These are phyloP conservation scores for Dolichoris vasculosae DNA, from an alignment of 1,140 invertebrate species.

Conservation along the genomic window DNA sequence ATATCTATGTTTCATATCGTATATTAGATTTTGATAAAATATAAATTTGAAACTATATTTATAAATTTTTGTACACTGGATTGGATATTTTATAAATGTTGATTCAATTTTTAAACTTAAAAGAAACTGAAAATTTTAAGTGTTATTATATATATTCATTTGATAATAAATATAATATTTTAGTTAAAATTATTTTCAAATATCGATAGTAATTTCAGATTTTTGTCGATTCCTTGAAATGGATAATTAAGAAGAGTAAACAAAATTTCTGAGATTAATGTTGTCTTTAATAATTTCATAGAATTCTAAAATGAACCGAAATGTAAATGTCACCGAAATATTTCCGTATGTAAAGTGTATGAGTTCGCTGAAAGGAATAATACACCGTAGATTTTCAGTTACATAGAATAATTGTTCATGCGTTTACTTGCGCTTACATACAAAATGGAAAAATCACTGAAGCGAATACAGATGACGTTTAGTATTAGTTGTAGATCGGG, in stretches of 20 bases:
- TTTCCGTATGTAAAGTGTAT: not conserved
- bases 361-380: conserved; percentile 10
- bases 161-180: too few species aligned
- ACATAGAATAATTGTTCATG: conserved; percentile 38
- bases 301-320: conserved; percentile 21
- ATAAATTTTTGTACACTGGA: too few species aligned
- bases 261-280: not conserved
- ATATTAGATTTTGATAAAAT: too few species aligned
- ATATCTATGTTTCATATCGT: too few species aligned
- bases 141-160: too few species aligned
- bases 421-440: not conserved
- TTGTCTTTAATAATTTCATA: conserved; percentile 21
- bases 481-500: conserved; percentile 26
- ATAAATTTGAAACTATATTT: too few species aligned
- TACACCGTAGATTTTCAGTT: conserved; percentile 32
- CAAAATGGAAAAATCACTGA: conserved; percentile 44
- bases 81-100: too few species aligned
- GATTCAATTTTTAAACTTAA: too few species aligned
- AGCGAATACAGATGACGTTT: conserved; percentile 33
- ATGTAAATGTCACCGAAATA: conserved; percentile 28
- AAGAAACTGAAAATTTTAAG: too few species aligned
- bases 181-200: not conserved
- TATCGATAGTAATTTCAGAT: not conserved
- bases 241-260: not conserved
- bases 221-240: too few species aligned